phyloP scores from a whole-genome alignment of 2,113 vertebrate genomes.

The Archilochus colubris region DNA sequence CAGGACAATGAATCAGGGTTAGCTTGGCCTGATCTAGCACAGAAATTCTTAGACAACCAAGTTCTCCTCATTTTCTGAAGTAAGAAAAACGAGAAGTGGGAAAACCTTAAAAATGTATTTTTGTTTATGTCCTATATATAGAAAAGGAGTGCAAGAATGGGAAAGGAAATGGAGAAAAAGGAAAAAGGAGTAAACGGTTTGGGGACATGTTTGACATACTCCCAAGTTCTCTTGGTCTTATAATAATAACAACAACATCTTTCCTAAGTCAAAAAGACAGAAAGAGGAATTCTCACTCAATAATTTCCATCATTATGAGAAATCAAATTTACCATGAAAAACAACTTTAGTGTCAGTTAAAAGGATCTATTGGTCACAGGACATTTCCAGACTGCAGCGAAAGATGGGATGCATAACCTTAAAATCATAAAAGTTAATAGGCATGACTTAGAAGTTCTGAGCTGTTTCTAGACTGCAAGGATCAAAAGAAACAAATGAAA shows the following conservation, averaged over 20 bases:
- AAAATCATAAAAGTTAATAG: not conserved
- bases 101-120: not conserved
- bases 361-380: not conserved
- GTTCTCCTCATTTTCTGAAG: not conserved
- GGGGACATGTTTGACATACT: not conserved
- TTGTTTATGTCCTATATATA: rapidly evolving
- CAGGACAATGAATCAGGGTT: not conserved
- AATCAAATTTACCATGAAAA: not conserved
- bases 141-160: not conserved
- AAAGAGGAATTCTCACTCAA: not conserved
- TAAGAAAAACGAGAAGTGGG: not conserved
- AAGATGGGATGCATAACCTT: not conserved
- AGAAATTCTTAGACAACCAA: not conserved
- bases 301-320: not conserved
- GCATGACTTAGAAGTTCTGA: not conserved
- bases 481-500: not conserved
- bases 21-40: not conserved
- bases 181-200: not conserved
- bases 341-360: not conserved
- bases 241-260: too few relatives aligned
- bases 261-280: not conserved
- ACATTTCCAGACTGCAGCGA: not conserved
- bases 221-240: not conserved
- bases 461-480: not conserved
- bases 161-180: not conserved